A percentile compares a stretch with the other conserved stretches of the same genome.
Evolutionary conservation across 2,888 invertebrate genomes (phyloP).

Genomic region (Watsonalla cultraria): DNA sequence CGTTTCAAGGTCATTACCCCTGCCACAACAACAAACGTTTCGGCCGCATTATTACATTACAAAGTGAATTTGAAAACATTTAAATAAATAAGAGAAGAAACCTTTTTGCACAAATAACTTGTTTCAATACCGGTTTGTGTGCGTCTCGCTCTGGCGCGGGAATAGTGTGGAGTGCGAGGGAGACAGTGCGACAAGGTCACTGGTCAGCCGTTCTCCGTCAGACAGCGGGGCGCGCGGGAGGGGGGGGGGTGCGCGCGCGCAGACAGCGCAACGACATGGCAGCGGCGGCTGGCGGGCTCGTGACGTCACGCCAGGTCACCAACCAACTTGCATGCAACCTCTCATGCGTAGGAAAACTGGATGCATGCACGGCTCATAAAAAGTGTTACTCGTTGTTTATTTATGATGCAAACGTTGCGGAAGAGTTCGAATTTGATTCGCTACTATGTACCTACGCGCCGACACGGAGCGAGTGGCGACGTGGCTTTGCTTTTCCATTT

Average conservation of each 20-base stretch:
- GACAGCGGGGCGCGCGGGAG: conserved; percentile 60
- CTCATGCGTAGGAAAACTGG: conserved; percentile 69
- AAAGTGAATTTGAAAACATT: conserved; percentile 69
- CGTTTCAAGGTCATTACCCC: conserved; percentile 66
- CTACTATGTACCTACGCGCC: not conserved
- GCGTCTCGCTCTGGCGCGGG: conserved; percentile 37
- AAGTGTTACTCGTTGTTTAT: conserved; percentile 41
- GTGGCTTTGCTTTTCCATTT: not conserved
- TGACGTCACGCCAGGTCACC: conserved; percentile 67
- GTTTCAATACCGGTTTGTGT: conserved; percentile 53
- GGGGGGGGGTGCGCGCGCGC: conserved; percentile 57
- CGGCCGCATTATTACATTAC: conserved; percentile 54
- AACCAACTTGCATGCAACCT: conserved; percentile 52
- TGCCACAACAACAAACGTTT: conserved; percentile 50
- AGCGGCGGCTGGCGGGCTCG: conserved; percentile 42
- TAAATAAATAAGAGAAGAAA: conserved; percentile 68
- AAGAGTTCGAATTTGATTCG: conserved; percentile 19
- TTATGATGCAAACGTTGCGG: conserved; percentile 39
- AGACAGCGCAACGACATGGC: conserved; percentile 67
- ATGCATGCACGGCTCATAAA: conserved; percentile 51
- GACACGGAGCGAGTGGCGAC: not conserved
- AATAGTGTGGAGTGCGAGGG: conserved; percentile 40
- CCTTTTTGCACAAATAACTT: conserved; percentile 68
- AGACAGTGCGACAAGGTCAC: conserved; percentile 70
- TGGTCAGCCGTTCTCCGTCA: conserved; percentile 72